Evolutionary conservation across 1,140 invertebrate genomes (phyloP).

Genomic region (Pygmarrhopalites habei): DNA sequence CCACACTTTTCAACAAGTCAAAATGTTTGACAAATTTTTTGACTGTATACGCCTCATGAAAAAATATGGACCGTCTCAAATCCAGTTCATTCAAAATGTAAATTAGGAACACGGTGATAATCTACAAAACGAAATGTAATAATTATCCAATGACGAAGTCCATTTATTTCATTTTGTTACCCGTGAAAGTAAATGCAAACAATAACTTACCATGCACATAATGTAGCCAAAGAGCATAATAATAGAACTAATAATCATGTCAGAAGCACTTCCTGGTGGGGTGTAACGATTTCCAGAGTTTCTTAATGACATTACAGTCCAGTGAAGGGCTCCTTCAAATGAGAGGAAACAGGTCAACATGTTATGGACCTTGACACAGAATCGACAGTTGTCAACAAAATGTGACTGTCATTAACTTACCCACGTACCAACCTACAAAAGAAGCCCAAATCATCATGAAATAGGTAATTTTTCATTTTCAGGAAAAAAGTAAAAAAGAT

Average conservation of each 20-base stretch:
- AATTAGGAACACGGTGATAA: conserved; percentile 5
- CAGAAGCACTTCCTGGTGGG: neutral
- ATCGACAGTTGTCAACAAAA: neutral
- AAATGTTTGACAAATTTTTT: conserved; percentile 18
- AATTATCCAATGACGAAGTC: too few relatives aligned
- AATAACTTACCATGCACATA: neutral
- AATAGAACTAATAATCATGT: neutral
- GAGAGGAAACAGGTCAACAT: neutral
- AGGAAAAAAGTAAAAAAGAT: too few relatives aligned
- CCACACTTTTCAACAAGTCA: neutral
- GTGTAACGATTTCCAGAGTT: conserved; percentile 14
- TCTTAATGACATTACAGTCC: conserved; percentile 17
- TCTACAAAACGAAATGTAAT: too few relatives aligned
- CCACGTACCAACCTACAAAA: conserved; percentile 20
- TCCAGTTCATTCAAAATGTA: conserved; percentile 13
- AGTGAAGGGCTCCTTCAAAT: conserved; percentile 9
- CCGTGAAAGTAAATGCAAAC: too few relatives aligned
- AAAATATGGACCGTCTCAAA: conserved; percentile 11
- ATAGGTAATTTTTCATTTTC: too few relatives aligned
- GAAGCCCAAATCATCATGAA: too few relatives aligned
- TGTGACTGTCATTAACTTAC: neutral
- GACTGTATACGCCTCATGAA: conserved; percentile 20
- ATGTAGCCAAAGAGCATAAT: conserved; percentile 19
- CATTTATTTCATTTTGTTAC: too few relatives aligned
- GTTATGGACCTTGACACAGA: neutral